A percentile compares a stretch with the other conserved stretches of the same genome.
Conservation (phyloP, 2,797 vertebrate genomes). For the Poecilia velifera region DNA sequence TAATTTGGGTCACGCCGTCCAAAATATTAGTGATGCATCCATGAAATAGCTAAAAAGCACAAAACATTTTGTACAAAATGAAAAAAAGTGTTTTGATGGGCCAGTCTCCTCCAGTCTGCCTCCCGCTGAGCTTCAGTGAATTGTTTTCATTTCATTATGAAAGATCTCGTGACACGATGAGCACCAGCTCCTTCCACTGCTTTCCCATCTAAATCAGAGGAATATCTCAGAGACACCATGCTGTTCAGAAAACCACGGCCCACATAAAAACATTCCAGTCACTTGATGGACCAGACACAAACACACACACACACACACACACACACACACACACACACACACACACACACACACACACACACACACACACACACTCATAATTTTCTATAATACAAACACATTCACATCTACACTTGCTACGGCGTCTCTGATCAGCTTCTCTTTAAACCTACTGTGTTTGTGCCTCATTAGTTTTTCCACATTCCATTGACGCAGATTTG, state of each 20-base stretch:
- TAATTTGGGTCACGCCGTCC: neutral
- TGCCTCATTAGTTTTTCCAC: constrained; percentile 24
- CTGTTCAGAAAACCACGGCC: constrained; percentile 64
- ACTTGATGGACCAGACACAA: constrained; percentile 67
- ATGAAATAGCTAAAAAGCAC: neutral
- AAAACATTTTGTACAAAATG: neutral
- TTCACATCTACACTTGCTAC: constrained; percentile 31
- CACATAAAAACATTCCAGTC: constrained; percentile 76
- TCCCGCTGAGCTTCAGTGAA: constrained; percentile 15
- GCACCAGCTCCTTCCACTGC: constrained; percentile 32
- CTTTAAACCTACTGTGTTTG: constrained; percentile 25
- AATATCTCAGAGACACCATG: constrained; percentile 56
- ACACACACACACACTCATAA: constrained; percentile 44
- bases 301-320: constrained; percentile 56
- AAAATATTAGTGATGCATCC: neutral
- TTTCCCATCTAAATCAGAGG: constrained; percentile 44
- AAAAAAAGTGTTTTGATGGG: neutral
- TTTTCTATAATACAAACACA: constrained; percentile 56
- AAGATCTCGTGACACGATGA: constrained; percentile 37
- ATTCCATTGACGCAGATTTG: constrained; percentile 41
- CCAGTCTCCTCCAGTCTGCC: neutral
- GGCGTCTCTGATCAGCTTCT: constrained; percentile 31
- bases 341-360: constrained; percentile 67
- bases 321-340: constrained; percentile 57
- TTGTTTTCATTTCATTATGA: constrained; percentile 16